Evolutionary conservation across 2,113 vertebrate genomes (phyloP), one percentile per base, ranked within the genome.

Genomic region (Lethenteron camtschaticum): DNA sequence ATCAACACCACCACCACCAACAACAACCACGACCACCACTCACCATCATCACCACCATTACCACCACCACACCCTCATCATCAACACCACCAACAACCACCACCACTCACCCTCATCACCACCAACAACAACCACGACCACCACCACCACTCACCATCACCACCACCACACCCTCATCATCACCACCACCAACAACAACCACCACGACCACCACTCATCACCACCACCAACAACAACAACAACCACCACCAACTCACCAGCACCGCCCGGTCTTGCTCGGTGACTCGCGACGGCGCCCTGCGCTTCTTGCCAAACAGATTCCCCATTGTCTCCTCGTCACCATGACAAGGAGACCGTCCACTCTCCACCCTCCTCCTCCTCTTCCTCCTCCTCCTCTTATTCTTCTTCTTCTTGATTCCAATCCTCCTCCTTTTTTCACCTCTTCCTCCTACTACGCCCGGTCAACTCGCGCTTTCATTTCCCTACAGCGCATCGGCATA

Each of bases 251-350:
- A 12, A 12, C 84, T 83, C 78, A 92, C 87, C 86, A 91, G 77
- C 72, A 90, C 74, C 70, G 86, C 86, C 78, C 77, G 82, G 81
- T 92, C 88, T 75, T 89, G 89, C 63, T 90, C 89, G 41, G 89
- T 91, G 73, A 90, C 82, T 72, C 88, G 86, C 78, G 84, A 87
- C 75, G 77, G 83, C 20, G 60, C 60, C 20, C 20, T 66, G 79
- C 79, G 83, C 80, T 87, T 89, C 81, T 85, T 81, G 78, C 82
- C 85, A 78, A 95, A 88, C 75, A 92, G 78, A 78, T 87, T 89
- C 77, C 87, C 89, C 89, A 92, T 90, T 77, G 79, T 82, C 79
- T 73, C 80, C 72, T 78, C 76, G 80, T 80, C 81, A 81, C 74
- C 74, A 78, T 77, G 71, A 18, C 70, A 70, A 41, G 24, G 24